Evolutionary conservation across 2,888 invertebrate genomes (phyloP), one percentile per base, ranked within the genome.

Genomic region (Ichneumon xanthorius): DNA sequence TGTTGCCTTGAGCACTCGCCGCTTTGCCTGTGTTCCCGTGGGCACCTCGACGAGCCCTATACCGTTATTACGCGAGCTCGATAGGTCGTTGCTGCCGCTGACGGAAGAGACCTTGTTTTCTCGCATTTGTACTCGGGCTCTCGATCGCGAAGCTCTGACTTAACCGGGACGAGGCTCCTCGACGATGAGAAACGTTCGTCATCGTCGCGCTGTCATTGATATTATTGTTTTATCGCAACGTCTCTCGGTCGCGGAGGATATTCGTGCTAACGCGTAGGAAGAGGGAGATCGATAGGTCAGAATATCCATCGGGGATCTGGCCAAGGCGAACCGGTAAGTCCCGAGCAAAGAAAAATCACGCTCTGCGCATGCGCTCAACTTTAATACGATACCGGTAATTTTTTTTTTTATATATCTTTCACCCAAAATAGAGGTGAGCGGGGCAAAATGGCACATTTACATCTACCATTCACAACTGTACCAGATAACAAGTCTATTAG

Each of bases 71-170:
- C 45, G 87, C 88, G 85, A 88, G 87, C 89, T 82, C 89, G 88
- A 90, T 91, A 90, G 90, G 89, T 90, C 89, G 86, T 88, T 88
- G 87, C 87, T 81, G 88, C 88, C 91, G 91, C 87, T 90, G 77
- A 72, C 61, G 76, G 58, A 82, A 48, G 65, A 76, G 70, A 82
- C 63, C 70, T 82, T 72, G 72, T 82, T 81, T 81, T 82, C 85
- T 67, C 67, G 53, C 77, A 86, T 67, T 86, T 70, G 82, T 80
- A 80, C 72, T 67, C 75, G 67, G 45, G 55, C 85, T 63, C 77
- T 78, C 78, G 81, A 70, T 85, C 84, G 78, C 81, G 84, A 73
- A 81, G 73, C 81, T 78, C 55, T 26, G 48, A 68, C 50, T 68
- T 48, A 37, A 61, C 75, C 16, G 26, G 73, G 22, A 11, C 40